Percentiles rank a stretch among this genome's conserved stretches.
Evolutionary conservation across 1,140 invertebrate genomes (phyloP).

Genomic region (Drosophila azteca): DNA sequence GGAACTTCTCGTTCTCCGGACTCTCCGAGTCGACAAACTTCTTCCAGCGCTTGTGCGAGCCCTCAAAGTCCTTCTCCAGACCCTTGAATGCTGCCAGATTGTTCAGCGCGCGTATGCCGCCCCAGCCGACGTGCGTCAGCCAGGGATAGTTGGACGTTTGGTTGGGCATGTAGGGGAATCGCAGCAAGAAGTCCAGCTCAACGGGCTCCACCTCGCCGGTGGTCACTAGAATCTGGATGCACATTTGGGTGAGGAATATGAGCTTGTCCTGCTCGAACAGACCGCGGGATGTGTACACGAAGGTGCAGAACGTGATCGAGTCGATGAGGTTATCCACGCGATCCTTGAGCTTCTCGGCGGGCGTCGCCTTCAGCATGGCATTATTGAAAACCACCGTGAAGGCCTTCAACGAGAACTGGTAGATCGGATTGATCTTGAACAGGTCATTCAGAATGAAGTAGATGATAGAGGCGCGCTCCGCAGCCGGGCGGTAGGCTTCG

Average conservation of each 20-base stretch:
- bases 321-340: constrained; percentile 93
- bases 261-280: constrained; percentile 97
- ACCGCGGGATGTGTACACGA: constrained; percentile 94
- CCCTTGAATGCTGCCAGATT: constrained; percentile 92
- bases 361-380: constrained; percentile 89
- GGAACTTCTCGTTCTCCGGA: constrained; percentile 96
- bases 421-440: constrained; percentile 97
- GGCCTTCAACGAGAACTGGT: constrained; percentile 98
- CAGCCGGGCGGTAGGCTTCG: constrained; percentile 94
- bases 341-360: constrained; percentile 88
- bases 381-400: constrained; percentile 97
- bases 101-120: constrained; percentile 92
- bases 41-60: constrained; percentile 95
- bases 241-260: constrained; percentile 95
- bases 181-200: constrained; percentile 95
- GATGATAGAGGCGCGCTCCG: constrained; percentile 93
- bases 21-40: constrained; percentile 96
- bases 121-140: constrained; percentile 93
- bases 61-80: constrained; percentile 96
- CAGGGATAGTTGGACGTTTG: constrained; percentile 92
- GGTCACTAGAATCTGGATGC: constrained; percentile 89
- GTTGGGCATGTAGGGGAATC: constrained; percentile 89
- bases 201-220: constrained; percentile 87
- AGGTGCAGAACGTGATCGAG: constrained; percentile 94
- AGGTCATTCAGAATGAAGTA: constrained; percentile 98